Evolutionary conservation across 2,797 vertebrate species (phyloP), one percentile per base, ranked within the genome.

Genomic region (Neosilurus mollespiculum): DNA sequence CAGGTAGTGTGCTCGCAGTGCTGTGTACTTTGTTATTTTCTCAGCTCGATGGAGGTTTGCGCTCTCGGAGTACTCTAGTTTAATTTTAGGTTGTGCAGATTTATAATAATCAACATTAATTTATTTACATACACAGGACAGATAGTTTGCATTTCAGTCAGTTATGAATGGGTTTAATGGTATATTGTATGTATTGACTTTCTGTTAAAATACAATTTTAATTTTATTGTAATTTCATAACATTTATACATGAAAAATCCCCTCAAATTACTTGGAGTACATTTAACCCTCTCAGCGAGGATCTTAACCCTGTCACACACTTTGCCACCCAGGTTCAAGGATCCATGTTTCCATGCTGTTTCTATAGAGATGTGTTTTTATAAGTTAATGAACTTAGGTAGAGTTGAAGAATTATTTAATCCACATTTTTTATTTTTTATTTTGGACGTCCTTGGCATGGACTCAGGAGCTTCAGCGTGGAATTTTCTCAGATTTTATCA

Each of bases 401-500:
- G 67, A 70, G 67, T 10, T 30, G 37, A 66, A 34, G 1, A 34
- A 66, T 9, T 2, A 66, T 66, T 34, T 18, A 9, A 15, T 43
- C 30, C 37, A 12, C 18, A 30, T 73, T 56, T 5, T 37, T 51
- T 67, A 12, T 66, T 66, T 67, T 69, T 72, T 3, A 15, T 67
- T 67, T 69, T 49, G 51, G 18, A 49, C 4, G 37, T 0, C 37
- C 18, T 18, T 15, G 18, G 51, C 51, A 24, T 11, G 71, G 51
- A 20, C 58, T n/a, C 11, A 22, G 43, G 15, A 70, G 66, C 58
- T 66, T 85, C 80, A 82, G 15, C 75, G 84, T 18, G n/a, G 80
- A 3, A 1, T 9, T 5, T 93, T 93, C 90, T 99, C 97, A 0
- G 93, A 95, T 91, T 94, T 95, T 88, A 99, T 96, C 92, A 99